phyloP scores from a whole-genome alignment of 2,888 invertebrate species.

The Serripes groenlandicus region DNA sequence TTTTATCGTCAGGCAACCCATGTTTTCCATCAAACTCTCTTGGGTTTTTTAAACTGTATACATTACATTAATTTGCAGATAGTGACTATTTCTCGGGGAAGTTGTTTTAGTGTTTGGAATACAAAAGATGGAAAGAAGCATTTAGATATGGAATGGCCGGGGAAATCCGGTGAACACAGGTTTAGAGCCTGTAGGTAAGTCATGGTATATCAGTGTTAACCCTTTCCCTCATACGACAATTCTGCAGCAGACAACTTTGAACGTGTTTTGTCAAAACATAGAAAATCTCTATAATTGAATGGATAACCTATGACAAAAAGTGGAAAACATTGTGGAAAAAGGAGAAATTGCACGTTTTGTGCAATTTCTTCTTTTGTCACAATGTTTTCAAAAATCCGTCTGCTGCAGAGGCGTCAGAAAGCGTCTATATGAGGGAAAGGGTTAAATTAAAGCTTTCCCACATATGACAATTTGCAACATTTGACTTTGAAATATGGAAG shows the following conservation, averaged over 20 bases:
- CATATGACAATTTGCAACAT: no score
- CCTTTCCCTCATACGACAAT: background rate
- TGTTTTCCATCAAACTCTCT: no score
- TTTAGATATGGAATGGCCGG: slow-evolving; percentile 91
- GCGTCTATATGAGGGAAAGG: background rate
- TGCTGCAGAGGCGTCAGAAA: background rate
- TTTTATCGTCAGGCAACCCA: no score
- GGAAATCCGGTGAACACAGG: slow-evolving; percentile 79
- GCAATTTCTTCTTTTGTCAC: background rate
- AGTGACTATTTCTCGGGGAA: slow-evolving; percentile 95
- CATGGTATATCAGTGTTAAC: background rate
- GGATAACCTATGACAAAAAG: background rate
- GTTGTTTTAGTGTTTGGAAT: slow-evolving; percentile 93
- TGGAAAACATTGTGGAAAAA: background rate
- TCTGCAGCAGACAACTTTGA: background rate
- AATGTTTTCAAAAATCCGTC: background rate
- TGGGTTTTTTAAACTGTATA: no score
- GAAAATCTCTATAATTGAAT: background rate
- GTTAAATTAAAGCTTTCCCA: background rate
- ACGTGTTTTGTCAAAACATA: background rate
- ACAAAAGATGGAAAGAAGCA: slow-evolving; percentile 90
- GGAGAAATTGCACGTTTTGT: background rate
- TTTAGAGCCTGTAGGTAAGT: slow-evolving; percentile 85
- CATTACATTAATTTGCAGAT: slow-evolving; percentile 87
- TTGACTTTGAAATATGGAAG: no score